Evolutionary conservation across 92 coral and sea anemone genomes (phyloP).

Genomic region (Epizoanthus rinbou): DNA sequence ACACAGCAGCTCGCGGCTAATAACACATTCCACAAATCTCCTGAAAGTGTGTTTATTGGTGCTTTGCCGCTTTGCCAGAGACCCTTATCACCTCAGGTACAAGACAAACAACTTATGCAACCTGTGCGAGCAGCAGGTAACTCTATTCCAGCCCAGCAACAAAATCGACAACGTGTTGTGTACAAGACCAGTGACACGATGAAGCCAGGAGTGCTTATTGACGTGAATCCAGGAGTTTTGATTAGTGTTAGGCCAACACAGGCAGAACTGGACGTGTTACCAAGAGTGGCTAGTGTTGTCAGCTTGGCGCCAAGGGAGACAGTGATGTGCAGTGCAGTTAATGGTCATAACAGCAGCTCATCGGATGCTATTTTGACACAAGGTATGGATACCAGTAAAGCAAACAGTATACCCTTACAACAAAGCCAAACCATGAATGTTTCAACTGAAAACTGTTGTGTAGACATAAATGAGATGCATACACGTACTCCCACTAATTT

Average conservation of each 20-base stretch:
- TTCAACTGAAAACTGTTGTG: not conserved
- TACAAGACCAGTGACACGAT: not conserved
- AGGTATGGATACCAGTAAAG: not conserved
- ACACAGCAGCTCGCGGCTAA: not conserved
- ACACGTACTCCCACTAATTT: not conserved
- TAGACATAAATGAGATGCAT: not conserved
- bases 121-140: not conserved
- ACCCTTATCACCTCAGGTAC: not conserved
- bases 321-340: not conserved
- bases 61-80: not conserved
- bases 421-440: not conserved
- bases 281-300: slow-evolving; percentile 37
- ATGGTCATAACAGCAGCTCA: not conserved
- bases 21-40: slow-evolving; percentile 1
- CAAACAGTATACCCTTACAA: not conserved
- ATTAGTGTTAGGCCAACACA: not conserved
- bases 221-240: not conserved
- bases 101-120: not conserved
- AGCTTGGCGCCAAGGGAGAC: slow-evolving; percentile 26
- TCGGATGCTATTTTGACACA: not conserved
- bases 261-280: slow-evolving; percentile 1
- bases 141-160: not conserved
- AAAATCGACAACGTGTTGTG: slow-evolving; percentile 6
- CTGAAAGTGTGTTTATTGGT: not conserved
- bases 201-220: slow-evolving; percentile 19